Base-by-base conservation (phyloP, 2,888 invertebrate species). In the Macaria notata region DNA sequence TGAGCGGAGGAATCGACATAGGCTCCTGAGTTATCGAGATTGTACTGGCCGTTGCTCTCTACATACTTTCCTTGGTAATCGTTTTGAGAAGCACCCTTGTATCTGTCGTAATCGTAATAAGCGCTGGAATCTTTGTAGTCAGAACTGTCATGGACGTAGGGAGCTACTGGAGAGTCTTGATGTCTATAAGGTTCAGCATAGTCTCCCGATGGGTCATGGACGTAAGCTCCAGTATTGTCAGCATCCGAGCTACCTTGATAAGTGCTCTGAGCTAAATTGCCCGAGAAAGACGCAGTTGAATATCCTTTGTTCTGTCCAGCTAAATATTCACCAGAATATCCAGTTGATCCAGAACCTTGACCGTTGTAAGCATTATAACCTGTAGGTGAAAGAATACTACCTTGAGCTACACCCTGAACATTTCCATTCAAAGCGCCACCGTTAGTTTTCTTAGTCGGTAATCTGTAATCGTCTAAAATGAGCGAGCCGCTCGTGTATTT, bases 201-300 rank as follows among this genome's bases (percentile, higher is more conserved):
- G 57, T 92, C 92, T 36, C 92, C 92, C 3, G 87, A 73, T 59
- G 90, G 84, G 63, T 92, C 92, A 62, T 92, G 92, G 3, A 88
- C 77, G 64, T 92, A 92, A 2, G 83, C 82, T n/a, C 92, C 92
- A 9, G 89, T 83, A 50, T 82, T 73, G 41, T 86, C 83, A 33
- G 73, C 75, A n/a, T 84, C 76, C 52, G 78, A 76, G 36, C 62
- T 64, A 41, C 67, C 75, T 64, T 83, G 75, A 49, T 79, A 79
- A 49, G 64, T 62, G 31, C 69, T 69, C 48, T 74, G 71, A 8
- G 69, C 69, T 36, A 53, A 33, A 48, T 50, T 64, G 5, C 65
- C 64, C 31, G 64, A 52, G 44, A 62, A 63, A 58, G 62, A 63
- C 31, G 61, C 54, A 36, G 62, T 52, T 2, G 63, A 62, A 56